Evolutionary conservation across 2,888 invertebrate genomes (phyloP).

Genomic region (Lithophane socia): DNA sequence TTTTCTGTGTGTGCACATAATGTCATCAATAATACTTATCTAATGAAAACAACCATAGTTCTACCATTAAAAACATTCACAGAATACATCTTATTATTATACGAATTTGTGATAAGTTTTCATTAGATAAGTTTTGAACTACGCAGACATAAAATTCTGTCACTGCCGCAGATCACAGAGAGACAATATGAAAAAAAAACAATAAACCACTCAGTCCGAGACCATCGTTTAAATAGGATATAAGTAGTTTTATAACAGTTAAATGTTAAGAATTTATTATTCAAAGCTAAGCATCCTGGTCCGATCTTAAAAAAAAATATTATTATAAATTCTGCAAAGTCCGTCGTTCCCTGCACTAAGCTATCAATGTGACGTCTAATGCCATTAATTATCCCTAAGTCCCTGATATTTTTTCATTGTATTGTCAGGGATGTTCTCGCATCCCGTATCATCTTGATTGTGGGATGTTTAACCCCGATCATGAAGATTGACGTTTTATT

Average conservation of each 20-base stretch:
- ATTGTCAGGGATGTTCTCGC: slow-evolving; percentile 67
- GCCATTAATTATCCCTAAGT: slow-evolving; percentile 43
- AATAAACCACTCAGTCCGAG: not conserved
- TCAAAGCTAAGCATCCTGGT: not conserved
- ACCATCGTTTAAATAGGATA: not conserved
- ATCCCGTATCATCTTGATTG: slow-evolving; percentile 83
- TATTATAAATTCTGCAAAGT: not conserved
- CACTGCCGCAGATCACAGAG: not conserved
- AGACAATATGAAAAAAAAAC: not conserved
- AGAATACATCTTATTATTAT: not conserved
- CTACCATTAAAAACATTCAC: not conserved
- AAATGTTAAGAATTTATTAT: not conserved
- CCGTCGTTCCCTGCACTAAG: not conserved
- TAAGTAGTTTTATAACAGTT: slow-evolving; percentile 11
- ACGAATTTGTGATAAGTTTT: not conserved
- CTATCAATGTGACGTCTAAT: slow-evolving; percentile 18
- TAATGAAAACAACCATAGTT: slow-evolving; percentile 4
- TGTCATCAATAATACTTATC: slow-evolving; percentile 1
- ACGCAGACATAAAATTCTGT: not conserved
- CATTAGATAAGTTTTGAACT: not conserved
- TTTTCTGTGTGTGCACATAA: not conserved
- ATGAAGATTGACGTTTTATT: slow-evolving; percentile 84
- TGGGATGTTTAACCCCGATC: slow-evolving; percentile 66
- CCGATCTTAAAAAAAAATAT: not conserved
- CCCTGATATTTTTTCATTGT: slow-evolving; percentile 31